phyloP scores from a whole-genome alignment of 2,888 invertebrate species.

The Nowickia ferox region DNA sequence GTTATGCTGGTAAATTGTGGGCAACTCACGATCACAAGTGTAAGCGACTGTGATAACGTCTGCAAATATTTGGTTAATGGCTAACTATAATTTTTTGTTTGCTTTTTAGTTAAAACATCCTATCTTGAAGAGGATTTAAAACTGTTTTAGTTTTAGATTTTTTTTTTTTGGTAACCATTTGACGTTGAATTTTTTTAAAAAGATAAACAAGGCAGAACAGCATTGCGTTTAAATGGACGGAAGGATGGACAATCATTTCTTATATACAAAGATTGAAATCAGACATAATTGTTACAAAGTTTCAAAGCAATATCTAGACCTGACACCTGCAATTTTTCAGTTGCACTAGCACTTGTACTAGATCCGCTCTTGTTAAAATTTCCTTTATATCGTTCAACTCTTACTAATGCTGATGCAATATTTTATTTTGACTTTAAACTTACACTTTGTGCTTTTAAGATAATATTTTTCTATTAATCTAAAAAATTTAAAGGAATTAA shows the following conservation, averaged over 20 bases:
- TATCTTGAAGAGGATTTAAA: conserved; percentile 52
- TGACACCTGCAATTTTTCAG: conserved; percentile 51
- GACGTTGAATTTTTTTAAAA: conserved; percentile 5
- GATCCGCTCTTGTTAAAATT: background rate
- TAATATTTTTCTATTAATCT: background rate
- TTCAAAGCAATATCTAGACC: conserved; percentile 36
- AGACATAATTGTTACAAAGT: conserved; percentile 63
- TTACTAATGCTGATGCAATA: background rate
- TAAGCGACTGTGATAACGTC: conserved; percentile 19
- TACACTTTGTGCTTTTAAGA: background rate
- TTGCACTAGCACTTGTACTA: background rate
- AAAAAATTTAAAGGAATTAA: too few relatives aligned
- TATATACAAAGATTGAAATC: conserved; percentile 45
- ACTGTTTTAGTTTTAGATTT: background rate
- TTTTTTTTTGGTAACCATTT: background rate
- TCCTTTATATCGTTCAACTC: background rate
- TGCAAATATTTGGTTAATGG: conserved; percentile 13
- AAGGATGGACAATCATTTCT: background rate
- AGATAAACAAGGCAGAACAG: conserved; percentile 21
- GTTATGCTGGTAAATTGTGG: conserved; percentile 47
- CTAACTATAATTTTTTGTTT: conserved; percentile 37
- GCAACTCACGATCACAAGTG: conserved; percentile 19
- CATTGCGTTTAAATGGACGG: background rate
- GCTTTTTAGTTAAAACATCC: background rate
- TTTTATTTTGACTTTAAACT: background rate